Percentiles rank a stretch among this genome's conserved stretches.
Conservation (phyloP, 2,113 vertebrate species). For the Pipa parva region DNA sequence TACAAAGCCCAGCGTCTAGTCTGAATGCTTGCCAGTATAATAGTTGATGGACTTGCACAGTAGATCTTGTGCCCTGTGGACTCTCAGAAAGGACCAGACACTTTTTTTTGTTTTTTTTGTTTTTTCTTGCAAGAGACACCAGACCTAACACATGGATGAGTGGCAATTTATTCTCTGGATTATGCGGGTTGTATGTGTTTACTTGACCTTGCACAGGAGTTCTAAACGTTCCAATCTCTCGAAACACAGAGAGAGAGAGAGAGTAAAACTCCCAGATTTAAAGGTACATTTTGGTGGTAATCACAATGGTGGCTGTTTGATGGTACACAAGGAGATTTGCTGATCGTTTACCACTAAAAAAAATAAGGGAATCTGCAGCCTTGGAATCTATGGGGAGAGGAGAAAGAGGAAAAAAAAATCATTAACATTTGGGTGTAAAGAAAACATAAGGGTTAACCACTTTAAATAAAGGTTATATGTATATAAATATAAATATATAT, state of each 20-base stretch:
- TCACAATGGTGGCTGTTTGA: conserved; percentile 23
- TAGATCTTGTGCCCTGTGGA: conserved; percentile 24
- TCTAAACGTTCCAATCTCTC: not conserved
- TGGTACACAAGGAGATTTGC: conserved; percentile 49
- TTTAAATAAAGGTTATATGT: conserved; percentile 59
- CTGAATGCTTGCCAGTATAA: conserved; percentile 98
- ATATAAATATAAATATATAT: conserved; percentile 48
- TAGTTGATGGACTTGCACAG: conserved; percentile 76
- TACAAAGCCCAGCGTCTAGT: conserved; percentile 87
- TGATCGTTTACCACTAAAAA: conserved; percentile 52
- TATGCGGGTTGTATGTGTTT: conserved; percentile 82
- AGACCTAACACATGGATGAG: conserved; percentile 76
- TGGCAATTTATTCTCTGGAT: conserved; percentile 81
- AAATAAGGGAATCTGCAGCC: conserved; percentile 32
- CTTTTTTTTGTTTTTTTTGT: conserved; percentile 47
- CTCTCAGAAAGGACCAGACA: conserved; percentile 53
- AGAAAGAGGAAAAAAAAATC: conserved; percentile 33
- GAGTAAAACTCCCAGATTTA: conserved; percentile 58
- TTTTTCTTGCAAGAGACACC: conserved; percentile 59
- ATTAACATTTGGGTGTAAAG: conserved; percentile 52
- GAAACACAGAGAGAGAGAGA: not conserved
- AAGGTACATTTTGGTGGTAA: conserved; percentile 6
- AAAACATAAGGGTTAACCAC: conserved; percentile 58
- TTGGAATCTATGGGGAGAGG: not conserved
- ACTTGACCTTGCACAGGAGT: conserved; percentile 78